Conservation (phyloP, 2,113 vertebrate genomes). For the Cariama cristata region DNA sequence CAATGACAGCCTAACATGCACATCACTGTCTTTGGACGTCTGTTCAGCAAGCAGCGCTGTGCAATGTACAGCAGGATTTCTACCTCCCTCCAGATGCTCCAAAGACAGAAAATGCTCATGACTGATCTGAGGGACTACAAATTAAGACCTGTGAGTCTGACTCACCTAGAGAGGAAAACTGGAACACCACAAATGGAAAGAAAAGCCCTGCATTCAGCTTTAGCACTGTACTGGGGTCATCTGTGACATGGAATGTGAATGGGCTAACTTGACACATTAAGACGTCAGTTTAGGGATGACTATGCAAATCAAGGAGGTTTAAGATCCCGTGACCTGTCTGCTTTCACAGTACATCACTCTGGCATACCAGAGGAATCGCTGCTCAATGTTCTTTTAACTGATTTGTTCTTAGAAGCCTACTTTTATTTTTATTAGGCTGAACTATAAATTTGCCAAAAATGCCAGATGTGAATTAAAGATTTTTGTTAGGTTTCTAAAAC, state of each 20-base stretch:
- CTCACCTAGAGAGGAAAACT: background rate
- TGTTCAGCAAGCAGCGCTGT: background rate
- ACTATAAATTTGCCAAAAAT: background rate
- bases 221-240: background rate
- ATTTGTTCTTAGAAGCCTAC: background rate
- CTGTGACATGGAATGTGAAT: accelerated
- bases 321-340: background rate
- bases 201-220: background rate
- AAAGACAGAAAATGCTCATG: background rate
- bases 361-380: accelerated
- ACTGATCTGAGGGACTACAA: background rate
- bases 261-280: background rate
- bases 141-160: background rate
- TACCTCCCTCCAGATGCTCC: background rate
- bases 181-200: background rate
- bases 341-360: background rate
- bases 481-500: background rate
- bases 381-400: background rate
- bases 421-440: background rate
- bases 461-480: background rate
- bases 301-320: background rate
- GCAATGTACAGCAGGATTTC: background rate
- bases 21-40: background rate
- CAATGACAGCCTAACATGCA: accelerated
- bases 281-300: background rate